Conservation (phyloP, 2,113 vertebrate genomes). For the Dolichallabes microphthalmus region DNA sequence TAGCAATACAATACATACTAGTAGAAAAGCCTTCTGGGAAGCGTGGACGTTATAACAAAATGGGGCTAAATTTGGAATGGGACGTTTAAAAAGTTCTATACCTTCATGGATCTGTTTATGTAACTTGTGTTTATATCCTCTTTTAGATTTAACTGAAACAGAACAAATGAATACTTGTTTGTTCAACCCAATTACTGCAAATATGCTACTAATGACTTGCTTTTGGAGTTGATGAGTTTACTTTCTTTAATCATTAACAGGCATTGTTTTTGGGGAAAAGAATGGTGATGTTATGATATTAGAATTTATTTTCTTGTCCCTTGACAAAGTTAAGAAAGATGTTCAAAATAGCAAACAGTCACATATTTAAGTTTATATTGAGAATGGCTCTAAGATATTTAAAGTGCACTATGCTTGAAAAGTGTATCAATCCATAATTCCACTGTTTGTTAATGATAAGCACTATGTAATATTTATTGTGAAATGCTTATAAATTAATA, state of each 20-base stretch:
- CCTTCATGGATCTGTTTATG: too few relatives aligned
- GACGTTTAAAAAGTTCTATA: neutral
- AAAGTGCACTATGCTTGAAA: neutral
- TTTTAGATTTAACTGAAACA: neutral
- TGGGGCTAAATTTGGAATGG: neutral
- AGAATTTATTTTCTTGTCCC: neutral
- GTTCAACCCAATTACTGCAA: neutral
- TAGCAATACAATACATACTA: neutral
- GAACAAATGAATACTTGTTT: neutral
- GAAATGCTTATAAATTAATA: too few relatives aligned
- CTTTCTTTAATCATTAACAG: neutral
- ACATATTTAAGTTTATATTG: neutral
- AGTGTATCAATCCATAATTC: neutral
- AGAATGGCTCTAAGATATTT: neutral
- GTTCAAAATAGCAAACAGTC: neutral
- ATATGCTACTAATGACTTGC: neutral
- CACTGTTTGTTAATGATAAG: neutral
- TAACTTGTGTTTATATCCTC: conserved; percentile 16
- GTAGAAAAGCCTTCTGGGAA: neutral
- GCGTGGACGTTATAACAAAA: neutral
- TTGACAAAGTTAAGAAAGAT: neutral
- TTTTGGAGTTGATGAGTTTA: conserved; percentile 1
- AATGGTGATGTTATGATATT: neutral
- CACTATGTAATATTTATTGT: neutral
- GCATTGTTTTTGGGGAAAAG: neutral